phyloP scores from a whole-genome alignment of 2,113 vertebrate species.

The Leiothrix lutea region DNA sequence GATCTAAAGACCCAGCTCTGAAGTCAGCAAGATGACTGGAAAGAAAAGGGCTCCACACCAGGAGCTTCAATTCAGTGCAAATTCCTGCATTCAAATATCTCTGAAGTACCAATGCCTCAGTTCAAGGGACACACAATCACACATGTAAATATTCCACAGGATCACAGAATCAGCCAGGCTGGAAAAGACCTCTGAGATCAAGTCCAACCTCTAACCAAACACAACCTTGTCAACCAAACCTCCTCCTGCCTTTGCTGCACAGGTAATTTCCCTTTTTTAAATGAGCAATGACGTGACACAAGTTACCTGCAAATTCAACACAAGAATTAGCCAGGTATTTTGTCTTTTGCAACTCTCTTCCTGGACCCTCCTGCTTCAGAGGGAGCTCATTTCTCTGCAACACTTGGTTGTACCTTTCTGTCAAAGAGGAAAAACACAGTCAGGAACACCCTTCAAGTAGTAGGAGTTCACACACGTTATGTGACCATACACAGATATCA shows the following conservation, averaged over 20 bases:
- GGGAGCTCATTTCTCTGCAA: background rate
- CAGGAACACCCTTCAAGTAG: background rate
- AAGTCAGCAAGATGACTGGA: background rate
- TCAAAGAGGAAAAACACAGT: background rate
- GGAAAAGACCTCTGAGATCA: background rate
- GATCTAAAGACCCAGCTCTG: background rate
- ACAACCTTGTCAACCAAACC: background rate
- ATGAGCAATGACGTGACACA: background rate
- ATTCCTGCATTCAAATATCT: background rate
- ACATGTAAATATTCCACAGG: background rate
- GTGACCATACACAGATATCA: background rate
- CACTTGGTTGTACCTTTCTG: background rate
- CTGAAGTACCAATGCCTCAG: background rate
- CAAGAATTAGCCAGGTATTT: accelerated
- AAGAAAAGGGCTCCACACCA: background rate
- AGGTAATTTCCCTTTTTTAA: background rate
- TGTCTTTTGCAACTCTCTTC: accelerated
- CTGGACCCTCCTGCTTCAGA: background rate
- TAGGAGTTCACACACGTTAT: background rate
- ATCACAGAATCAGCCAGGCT: background rate
- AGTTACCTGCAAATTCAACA: background rate
- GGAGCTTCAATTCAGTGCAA: background rate
- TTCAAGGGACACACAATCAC: background rate
- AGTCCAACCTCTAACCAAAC: background rate
- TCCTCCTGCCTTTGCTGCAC: background rate